phyloP scores from a whole-genome alignment of 2,113 vertebrate genomes.

The Myodes glareolus region DNA sequence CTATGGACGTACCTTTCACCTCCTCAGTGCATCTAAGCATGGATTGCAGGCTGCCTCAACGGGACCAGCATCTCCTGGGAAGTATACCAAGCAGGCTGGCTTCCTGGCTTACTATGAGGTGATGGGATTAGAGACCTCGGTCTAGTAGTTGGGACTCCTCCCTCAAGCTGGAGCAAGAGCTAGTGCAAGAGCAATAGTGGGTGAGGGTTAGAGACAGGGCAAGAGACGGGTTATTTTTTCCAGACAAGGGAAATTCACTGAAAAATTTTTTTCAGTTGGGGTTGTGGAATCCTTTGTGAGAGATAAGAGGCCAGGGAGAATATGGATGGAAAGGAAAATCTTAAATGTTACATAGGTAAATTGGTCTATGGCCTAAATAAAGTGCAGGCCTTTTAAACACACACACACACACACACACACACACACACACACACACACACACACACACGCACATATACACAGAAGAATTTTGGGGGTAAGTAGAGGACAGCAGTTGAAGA shows the following conservation, averaged over 20 bases:
- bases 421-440: not conserved
- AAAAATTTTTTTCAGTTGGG: not conserved
- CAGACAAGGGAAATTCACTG: not conserved
- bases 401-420: not conserved
- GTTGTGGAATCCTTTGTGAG: not conserved
- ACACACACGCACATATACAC: not conserved
- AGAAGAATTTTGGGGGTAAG: not conserved
- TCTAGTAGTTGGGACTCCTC: not conserved
- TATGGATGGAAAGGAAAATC: not conserved
- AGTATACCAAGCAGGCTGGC: constrained; percentile 88
- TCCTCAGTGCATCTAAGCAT: constrained; percentile 77
- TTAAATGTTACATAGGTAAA: not conserved
- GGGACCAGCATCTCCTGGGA: constrained; percentile 87
- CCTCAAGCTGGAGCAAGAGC: not conserved
- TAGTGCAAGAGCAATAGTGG: not conserved
- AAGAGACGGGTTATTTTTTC: not conserved
- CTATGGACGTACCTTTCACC: constrained; percentile 89
- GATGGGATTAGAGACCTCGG: not conserved
- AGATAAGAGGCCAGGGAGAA: not conserved
- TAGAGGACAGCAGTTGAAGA: not conserved
- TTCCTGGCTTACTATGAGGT: constrained; percentile 93
- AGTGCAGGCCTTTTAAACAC: not conserved
- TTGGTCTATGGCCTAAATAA: not conserved
- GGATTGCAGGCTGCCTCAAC: constrained; percentile 83
- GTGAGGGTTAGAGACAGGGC: not conserved